Conservation (phyloP, 2,113 vertebrate species). For the Chelonoidis abingdonii region DNA sequence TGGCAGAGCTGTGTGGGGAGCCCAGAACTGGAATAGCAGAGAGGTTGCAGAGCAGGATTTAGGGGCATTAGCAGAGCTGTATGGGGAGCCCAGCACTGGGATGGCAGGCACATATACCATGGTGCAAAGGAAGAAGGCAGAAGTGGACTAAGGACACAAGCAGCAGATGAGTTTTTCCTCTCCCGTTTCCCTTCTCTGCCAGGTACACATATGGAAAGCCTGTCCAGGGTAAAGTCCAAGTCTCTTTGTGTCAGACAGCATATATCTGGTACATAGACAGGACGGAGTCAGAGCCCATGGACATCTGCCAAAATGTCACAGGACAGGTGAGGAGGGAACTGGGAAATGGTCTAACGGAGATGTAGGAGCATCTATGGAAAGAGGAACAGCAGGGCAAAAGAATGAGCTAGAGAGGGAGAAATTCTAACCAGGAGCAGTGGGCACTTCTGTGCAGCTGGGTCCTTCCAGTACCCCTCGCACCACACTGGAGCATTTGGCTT, state of each 20-base stretch:
- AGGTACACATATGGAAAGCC: constrained; percentile 63
- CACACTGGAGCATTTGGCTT: not conserved
- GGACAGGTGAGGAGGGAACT: constrained; percentile 30
- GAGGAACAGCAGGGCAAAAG: not conserved
- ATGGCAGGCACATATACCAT: not conserved
- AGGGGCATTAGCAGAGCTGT: not conserved
- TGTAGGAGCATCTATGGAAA: not conserved
- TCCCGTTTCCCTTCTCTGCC: not conserved
- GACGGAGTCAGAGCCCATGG: not conserved
- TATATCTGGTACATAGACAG: not conserved
- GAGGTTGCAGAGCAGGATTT: not conserved
- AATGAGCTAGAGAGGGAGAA: not conserved
- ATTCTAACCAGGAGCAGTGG: not conserved
- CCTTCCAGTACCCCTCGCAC: not conserved
- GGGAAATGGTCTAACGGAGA: not conserved
- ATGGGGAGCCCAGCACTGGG: too few species aligned
- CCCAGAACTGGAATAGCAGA: too few species aligned
- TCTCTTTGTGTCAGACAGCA: constrained; percentile 13
- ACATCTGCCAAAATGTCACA: constrained; percentile 31
- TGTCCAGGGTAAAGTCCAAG: not conserved
- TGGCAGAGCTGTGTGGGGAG: not conserved
- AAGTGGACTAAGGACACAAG: too few species aligned
- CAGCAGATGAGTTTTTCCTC: not conserved
- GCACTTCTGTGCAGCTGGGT: not conserved
- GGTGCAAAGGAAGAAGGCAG: not conserved